Evolutionary conservation across 1,140 invertebrate species (phyloP), one percentile per base, ranked within the genome.

Genomic region (Bombus sibiricus): DNA sequence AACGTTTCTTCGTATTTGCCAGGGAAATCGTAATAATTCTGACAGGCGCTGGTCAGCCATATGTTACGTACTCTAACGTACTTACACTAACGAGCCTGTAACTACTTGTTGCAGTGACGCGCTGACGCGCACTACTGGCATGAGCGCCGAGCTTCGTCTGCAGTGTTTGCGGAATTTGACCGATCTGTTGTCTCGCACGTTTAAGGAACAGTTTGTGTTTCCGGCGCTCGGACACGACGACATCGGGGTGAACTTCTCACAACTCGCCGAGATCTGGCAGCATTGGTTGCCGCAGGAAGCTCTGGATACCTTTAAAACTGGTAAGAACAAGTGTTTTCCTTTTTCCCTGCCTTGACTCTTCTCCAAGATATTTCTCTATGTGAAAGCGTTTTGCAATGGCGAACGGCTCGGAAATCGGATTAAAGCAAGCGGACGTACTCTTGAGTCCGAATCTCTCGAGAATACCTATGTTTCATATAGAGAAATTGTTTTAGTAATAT

Each of bases 151-250:
- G 86, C 94, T 96, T 76, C 97, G 97, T 88, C 93, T 97, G 88
- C 96, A 97, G 89, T 96, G 97, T 41, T 95, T 98, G 68, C 96
- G 97, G 87, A 98, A 98, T 93, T 96, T 98, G 41, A 98, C 97
- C 0, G 97, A 98, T 88, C 94, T 98, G 68, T 95, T 98, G 78
- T 96, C 96, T 41, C 96, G 96, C 89, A 97, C 97, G 34, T 98
- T 98, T 94, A 97, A 96, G 81, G 97, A 97, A 73, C 97, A 98
- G 92, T 98, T 98, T 92, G 97, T 98, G 41, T 98, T 98, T 92
- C 97, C 98, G 6, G 97, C 97, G 2, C 93, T 98, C 82, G 98
- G 98, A 2, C 97, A 98, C 93, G 97, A 98, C 91, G 97, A 98
- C 91, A 97, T 97, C 13, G 96, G 96, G 2, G 95, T 96, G 13